Conservation (phyloP, 2,888 invertebrate genomes). For the Xestoiulus laeticollis region DNA sequence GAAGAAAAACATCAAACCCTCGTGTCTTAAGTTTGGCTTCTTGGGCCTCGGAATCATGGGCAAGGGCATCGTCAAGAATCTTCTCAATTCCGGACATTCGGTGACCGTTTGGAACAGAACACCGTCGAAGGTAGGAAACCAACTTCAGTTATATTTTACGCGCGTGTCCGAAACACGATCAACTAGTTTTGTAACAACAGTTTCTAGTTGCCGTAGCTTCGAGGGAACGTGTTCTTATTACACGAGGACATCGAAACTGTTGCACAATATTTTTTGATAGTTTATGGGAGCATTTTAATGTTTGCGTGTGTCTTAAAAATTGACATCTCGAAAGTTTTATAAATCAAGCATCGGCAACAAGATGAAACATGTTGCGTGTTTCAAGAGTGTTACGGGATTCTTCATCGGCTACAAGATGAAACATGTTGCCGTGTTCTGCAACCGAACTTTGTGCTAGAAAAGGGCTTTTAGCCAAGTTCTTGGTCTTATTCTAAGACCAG, state of each 20-base stretch:
- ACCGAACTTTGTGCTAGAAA: too few species aligned
- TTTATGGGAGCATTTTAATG: neutral
- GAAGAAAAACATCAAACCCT: slow-evolving; percentile 86
- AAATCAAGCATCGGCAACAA: too few species aligned
- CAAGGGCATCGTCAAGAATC: slow-evolving; percentile 91
- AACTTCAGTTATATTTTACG: neutral
- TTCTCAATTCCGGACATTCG: slow-evolving; percentile 91
- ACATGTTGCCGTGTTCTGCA: too few species aligned
- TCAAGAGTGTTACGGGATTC: too few species aligned
- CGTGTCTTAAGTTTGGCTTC: slow-evolving; percentile 89
- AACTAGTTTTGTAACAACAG: too few species aligned
- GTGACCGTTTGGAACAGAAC: slow-evolving; percentile 95
- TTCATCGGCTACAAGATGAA: too few species aligned
- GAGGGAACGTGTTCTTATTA: neutral
- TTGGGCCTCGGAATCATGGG: slow-evolving; percentile 96
- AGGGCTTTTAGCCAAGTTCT: too few species aligned
- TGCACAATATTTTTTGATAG: neutral
- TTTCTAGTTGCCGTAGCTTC: too few species aligned
- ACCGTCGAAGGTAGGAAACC: slow-evolving; percentile 78
- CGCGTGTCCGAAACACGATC: neutral
- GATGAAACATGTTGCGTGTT: too few species aligned
- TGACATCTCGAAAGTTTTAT: too few species aligned
- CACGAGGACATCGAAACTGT: neutral
- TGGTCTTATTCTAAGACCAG: too few species aligned
- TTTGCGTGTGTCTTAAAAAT: too few species aligned